phyloP scores from a whole-genome alignment of 2,888 invertebrate genomes.

The Ommatoiulus sabulosus region DNA sequence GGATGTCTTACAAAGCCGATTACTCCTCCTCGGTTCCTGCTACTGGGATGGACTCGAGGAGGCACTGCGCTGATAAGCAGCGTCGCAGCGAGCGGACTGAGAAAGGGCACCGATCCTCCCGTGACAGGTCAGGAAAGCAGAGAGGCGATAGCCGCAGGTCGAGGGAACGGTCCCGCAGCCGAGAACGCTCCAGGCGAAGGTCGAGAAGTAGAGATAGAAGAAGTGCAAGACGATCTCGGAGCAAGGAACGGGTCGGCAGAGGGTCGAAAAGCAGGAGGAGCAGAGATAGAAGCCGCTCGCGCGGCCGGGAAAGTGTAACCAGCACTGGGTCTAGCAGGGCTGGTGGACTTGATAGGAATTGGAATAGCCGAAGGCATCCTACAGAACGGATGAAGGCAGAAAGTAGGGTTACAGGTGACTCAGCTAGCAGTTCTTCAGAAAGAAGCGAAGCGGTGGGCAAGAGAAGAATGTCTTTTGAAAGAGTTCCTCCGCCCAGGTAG shows the following conservation, averaged over 20 bases:
- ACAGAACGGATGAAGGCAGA: neutral
- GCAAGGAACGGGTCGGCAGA: neutral
- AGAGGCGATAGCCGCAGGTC: neutral
- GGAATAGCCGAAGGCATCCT: neutral
- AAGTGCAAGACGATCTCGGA: neutral
- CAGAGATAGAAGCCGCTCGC: neutral
- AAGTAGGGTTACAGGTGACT: neutral
- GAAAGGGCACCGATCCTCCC: neutral
- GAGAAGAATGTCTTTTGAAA: neutral
- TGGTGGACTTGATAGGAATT: neutral
- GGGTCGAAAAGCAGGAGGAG: neutral
- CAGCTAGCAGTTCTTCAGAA: neutral
- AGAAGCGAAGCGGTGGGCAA: neutral
- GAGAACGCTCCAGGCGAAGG: neutral
- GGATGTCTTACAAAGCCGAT: neutral
- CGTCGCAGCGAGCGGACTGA: neutral
- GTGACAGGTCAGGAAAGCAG: neutral
- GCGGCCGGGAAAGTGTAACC: neutral
- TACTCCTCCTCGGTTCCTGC: neutral
- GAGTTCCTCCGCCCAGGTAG: neutral
- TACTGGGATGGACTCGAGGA: neutral
- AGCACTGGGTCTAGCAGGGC: neutral
- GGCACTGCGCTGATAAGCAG: neutral
- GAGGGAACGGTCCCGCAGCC: neutral
- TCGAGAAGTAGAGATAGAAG: conserved; percentile 9